A percentile compares a stretch with the other conserved stretches of the same genome.
Conservation (phyloP, 2,113 vertebrate genomes). For the Albula glossodonta region DNA sequence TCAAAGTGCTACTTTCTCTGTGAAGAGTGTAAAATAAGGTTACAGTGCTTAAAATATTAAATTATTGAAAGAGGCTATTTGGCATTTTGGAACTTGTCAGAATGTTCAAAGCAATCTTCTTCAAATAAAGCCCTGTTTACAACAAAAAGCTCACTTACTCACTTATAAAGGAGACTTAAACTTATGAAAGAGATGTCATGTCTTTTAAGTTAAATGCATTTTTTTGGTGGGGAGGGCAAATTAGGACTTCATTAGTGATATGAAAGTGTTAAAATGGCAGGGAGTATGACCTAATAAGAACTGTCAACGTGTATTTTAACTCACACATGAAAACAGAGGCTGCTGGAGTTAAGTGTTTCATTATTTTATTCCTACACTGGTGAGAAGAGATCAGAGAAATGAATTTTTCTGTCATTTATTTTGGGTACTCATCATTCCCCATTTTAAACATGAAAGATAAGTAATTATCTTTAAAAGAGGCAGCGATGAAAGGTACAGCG, state of each 20-base stretch:
- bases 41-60: too few relatives aligned
- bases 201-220: too few relatives aligned
- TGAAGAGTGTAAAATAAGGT: neutral
- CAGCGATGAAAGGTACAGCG: constrained; percentile 39
- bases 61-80: too few relatives aligned
- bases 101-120: neutral
- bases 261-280: constrained; percentile 42
- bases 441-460: constrained; percentile 60
- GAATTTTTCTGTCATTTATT: constrained; percentile 65
- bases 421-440: constrained; percentile 62
- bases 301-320: constrained; percentile 67
- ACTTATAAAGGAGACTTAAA: too few relatives aligned
- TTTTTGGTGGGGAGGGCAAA: constrained; percentile 38
- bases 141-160: neutral
- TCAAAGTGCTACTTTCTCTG: neutral
- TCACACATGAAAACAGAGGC: constrained; percentile 63
- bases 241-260: constrained; percentile 43
- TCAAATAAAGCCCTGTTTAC: neutral
- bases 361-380: constrained; percentile 57
- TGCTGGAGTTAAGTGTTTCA: constrained; percentile 64
- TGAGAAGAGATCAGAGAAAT: constrained; percentile 64
- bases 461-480: constrained; percentile 66
- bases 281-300: constrained; percentile 46
- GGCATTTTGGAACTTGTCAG: neutral
- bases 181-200: too few relatives aligned